Evolutionary conservation across 2,797 vertebrate genomes (phyloP).

Genomic region (Ambastaia sidthimunki): DNA sequence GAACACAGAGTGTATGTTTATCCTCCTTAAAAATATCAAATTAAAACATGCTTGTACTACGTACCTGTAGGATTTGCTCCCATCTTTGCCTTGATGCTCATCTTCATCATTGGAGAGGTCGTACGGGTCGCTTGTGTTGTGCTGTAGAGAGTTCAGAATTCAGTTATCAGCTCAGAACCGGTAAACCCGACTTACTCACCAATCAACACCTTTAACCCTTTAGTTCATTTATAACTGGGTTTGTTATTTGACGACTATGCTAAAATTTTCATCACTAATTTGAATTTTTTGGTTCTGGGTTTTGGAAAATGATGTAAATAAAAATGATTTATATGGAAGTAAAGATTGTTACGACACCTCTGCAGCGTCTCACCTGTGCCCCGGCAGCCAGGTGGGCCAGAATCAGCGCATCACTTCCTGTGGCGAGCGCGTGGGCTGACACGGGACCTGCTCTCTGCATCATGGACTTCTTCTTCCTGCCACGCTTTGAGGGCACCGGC

Average conservation of each 20-base stretch:
- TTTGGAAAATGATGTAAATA: background rate
- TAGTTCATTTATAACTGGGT: too few relatives aligned
- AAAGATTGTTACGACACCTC: background rate
- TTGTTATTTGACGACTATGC: too few relatives aligned
- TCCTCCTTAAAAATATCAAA: background rate
- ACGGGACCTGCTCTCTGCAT: slow-evolving; percentile 81
- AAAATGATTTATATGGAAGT: background rate
- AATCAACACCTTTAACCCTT: background rate
- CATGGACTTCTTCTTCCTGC: slow-evolving; percentile 90
- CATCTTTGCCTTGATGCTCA: slow-evolving; percentile 89
- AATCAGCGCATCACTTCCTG: slow-evolving; percentile 80
- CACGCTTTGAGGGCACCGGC: slow-evolving; percentile 82
- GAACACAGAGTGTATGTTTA: background rate
- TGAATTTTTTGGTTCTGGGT: background rate
- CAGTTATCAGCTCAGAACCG: background rate
- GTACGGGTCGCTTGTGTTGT: slow-evolving; percentile 85
- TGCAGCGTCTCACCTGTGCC: slow-evolving; percentile 72
- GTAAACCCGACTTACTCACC: background rate
- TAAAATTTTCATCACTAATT: too few relatives aligned
- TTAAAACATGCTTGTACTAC: background rate
- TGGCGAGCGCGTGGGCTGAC: slow-evolving; percentile 68
- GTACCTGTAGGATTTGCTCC: slow-evolving; percentile 94
- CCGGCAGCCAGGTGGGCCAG: slow-evolving; percentile 79
- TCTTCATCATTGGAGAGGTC: slow-evolving; percentile 95
- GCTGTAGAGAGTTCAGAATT: slow-evolving; percentile 64